Evolutionary conservation across 2,113 vertebrate species (phyloP), one percentile per base, ranked within the genome.

Genomic region (Rhinoderma darwinii): DNA sequence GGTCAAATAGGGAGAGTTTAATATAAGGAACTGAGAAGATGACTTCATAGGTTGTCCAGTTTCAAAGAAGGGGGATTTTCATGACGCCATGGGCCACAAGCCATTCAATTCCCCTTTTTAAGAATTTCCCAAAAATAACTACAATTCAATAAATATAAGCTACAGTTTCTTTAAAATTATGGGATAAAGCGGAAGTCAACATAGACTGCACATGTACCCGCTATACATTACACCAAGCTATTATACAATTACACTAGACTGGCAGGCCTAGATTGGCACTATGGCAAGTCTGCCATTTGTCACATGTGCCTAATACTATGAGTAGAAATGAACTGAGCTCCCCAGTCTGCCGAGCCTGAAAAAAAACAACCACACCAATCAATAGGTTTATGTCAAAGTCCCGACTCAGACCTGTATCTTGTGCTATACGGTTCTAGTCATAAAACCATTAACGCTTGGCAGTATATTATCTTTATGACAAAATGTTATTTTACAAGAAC

Each of bases 121-220:
- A 2, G n/a, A 11, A 75, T 75, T 75, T 77, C 74, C 27, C 74
- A 77, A 77, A 41, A 41, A 73, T 35, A 72, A 72, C 14, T 11
- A 47, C 2, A 8, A 47, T 47, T 47, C 9, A 47, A 47, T 47
- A 12, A 66, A 27, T 32, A 66, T 30, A 25, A 56, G 0, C 9
- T 9, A 5, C 20, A 4, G 54, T 22, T 56, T 22, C 44, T 47
- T 8, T 47, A 47, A 47, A 47, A 47, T 9, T 8, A 47, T 47
- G 44, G 44, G 44, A 47, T 47, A 47, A 47, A 47, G 44, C 44
- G 14, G 44, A 6, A 4, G 54, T 22, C 20, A 54, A 54, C 51
- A 56, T 20, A 22, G 54, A 25, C 22, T 6, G 54, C 54, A 56
- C 54, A 22, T 5, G 0, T n/a, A 5, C 18, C 20, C 8, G 1